Base-by-base conservation (phyloP, 2,797 vertebrate genomes). In the Scomberomorus guttatus region DNA sequence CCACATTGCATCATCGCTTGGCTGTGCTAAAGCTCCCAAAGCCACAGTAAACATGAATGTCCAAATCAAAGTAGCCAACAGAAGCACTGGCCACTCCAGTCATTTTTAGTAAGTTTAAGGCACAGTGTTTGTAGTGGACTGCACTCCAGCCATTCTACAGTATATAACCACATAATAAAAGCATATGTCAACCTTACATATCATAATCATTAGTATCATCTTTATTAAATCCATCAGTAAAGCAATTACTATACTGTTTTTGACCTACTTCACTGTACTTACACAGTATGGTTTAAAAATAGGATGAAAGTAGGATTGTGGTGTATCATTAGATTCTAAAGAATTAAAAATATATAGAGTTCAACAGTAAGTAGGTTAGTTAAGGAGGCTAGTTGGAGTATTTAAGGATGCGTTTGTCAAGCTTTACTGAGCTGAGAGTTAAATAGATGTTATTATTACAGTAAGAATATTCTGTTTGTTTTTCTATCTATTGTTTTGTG, bases 51-150 rank as follows among this genome's bases (percentile, higher is more conserved):
- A 77, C 81, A n/a, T 50, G 78, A 89, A 79, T 77, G 77, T 80
- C 84, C 42, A 72, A 84, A 84, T 61, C 79, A 79, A 58, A 48
- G 27, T 29, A 78, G 48, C 72, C 75, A 80, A 90, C 22, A 80
- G 46, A 79, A 77, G 7, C 65, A 72, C 17, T 52, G 22, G 32
- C 18, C 65, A 56, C 14, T 5, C 18, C 34, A 5, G 12, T 72
- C 37, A 20, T 80, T 67, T 5, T 57, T 7, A 42, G 9, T 29
- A 42, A 42, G 27, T 24, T 9, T 69, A 29, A 44, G 14, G 18
- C 34, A 39, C 9, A 20, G 46, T 50, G 46, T 50, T n/a, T n/a
- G n/a, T n/a, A n/a, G 46, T 50, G 46, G 46, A 8, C 18, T 7
- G 7, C 2, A 20, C 6, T 15, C 14, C 15, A 50, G 17, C 44